Conservation (phyloP, 2,888 invertebrate species). For the Eristalinus sepulchralis region DNA sequence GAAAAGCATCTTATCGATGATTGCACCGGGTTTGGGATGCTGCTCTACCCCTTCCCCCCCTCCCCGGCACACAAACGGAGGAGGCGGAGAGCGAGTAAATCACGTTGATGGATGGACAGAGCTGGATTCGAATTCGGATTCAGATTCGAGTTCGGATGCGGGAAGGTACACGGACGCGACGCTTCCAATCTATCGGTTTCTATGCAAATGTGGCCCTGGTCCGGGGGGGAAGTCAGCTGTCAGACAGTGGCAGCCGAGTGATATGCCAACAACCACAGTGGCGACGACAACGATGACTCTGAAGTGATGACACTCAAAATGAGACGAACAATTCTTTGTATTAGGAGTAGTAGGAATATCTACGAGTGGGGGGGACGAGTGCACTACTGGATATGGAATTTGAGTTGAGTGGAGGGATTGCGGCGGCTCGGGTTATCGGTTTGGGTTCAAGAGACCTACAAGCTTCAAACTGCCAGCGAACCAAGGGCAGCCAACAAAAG, state of each 20-base stretch:
- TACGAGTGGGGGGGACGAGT: background rate
- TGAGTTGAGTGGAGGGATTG: background rate
- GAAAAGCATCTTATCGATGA: slow-evolving; percentile 59
- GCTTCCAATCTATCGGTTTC: slow-evolving; percentile 13
- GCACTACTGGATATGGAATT: slow-evolving; percentile 45
- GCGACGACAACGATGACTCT: slow-evolving; percentile 65
- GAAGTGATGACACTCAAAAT: slow-evolving; percentile 67
- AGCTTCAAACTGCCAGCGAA: background rate
- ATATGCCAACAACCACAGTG: slow-evolving; percentile 29
- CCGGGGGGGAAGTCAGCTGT: slow-evolving; percentile 54
- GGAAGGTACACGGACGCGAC: background rate
- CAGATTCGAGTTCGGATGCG: background rate
- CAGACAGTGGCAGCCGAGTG: slow-evolving; percentile 66
- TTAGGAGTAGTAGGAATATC: background rate
- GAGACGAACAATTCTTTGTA: slow-evolving; percentile 15
- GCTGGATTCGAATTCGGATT: background rate
- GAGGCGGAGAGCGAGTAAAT: slow-evolving; percentile 58
- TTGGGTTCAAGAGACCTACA: slow-evolving; percentile 35
- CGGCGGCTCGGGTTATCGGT: slow-evolving; percentile 41
- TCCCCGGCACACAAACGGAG: background rate
- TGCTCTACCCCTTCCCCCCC: no score
- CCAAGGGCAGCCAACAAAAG: background rate
- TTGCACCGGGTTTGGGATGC: slow-evolving; percentile 4
- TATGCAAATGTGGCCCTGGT: slow-evolving; percentile 30
- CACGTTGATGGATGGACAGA: slow-evolving; percentile 13